Conservation (phyloP, 2,888 invertebrate species). For the Pantelozetes paolii region DNA sequence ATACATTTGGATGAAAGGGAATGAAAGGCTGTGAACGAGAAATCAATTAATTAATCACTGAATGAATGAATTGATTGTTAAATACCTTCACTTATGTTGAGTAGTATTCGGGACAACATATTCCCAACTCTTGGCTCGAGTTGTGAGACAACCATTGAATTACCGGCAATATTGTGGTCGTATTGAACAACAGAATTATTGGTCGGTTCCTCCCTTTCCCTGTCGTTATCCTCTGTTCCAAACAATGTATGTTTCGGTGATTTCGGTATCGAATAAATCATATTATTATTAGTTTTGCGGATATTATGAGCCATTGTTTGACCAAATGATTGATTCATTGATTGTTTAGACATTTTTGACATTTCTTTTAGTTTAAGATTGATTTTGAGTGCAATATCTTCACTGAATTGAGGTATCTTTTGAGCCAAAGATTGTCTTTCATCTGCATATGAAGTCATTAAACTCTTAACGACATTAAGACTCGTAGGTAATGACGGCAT, state of each 20-base stretch:
- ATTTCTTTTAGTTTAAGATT: neutral
- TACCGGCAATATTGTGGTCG: neutral
- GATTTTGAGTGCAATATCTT: neutral
- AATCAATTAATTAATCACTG: neutral
- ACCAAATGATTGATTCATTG: neutral
- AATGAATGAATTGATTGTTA: neutral
- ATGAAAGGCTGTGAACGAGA: neutral
- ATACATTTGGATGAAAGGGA: constrained; percentile 18
- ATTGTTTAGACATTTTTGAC: neutral
- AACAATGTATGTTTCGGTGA: neutral
- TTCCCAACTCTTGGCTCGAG: constrained; percentile 5
- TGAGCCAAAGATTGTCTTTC: neutral
- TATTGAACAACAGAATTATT: neutral
- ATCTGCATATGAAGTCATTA: neutral
- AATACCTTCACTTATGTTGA: constrained; percentile 15
- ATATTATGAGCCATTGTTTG: neutral
- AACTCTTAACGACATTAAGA: constrained; percentile 1
- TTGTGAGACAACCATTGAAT: neutral
- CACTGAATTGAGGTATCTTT: neutral
- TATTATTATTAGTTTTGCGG: neutral
- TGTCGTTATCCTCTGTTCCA: neutral
- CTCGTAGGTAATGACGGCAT: neutral
- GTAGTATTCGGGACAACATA: constrained; percentile 6
- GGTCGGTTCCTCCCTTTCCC: neutral
- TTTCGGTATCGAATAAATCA: neutral